These are phyloP conservation scores for Uromys caudimaculatus DNA, from an alignment of 2,797 vertebrate genomes.

Conservation along the genomic window DNA sequence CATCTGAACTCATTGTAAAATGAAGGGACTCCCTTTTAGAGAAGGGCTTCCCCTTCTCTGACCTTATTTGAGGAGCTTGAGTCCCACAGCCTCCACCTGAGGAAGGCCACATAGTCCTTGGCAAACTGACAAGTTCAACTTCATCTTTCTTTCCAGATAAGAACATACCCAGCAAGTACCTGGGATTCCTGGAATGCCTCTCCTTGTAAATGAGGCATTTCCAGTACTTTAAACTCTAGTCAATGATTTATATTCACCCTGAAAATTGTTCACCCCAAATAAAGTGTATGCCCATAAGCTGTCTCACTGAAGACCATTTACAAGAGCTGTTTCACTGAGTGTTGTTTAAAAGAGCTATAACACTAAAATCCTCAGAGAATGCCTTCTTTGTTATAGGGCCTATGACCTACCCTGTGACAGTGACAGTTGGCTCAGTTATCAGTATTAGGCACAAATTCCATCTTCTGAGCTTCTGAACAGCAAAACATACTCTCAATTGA, in stretches of 20 bases:
- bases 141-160: background rate
- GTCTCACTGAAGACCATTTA: background rate
- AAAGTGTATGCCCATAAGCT: background rate
- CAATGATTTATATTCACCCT: background rate
- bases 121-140: background rate
- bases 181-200: background rate
- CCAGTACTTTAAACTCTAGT: background rate
- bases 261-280: background rate
- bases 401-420: background rate
- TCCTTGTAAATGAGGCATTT: background rate
- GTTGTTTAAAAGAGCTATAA: background rate
- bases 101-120: background rate
- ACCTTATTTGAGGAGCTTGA: background rate
- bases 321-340: background rate
- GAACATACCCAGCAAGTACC: background rate
- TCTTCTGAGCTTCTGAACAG: background rate
- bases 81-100: background rate
- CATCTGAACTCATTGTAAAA: background rate
- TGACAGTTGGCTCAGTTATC: background rate
- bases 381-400: background rate
- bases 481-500: background rate
- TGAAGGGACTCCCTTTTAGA: background rate
- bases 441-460: background rate
- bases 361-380: background rate
- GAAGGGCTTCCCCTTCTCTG: background rate